Base-by-base conservation (phyloP, 2,797 vertebrate species). In the Momotus momota region DNA sequence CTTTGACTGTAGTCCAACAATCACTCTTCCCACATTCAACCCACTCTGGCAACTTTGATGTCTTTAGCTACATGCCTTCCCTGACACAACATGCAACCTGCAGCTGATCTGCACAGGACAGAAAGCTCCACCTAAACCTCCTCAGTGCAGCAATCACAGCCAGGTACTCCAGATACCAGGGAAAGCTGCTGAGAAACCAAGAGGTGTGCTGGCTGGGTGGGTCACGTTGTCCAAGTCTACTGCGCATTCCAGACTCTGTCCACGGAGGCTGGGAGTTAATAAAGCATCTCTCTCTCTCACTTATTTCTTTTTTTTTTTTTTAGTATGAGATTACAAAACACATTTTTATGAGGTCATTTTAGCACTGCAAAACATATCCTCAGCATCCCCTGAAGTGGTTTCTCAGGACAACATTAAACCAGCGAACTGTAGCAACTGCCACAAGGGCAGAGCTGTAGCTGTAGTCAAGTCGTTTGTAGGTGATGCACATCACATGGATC, bases 351-450 rank as follows among this genome's bases (percentile, higher is more conserved):
- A 95, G 86, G 86, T 90, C 69, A 95, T 54, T 35, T 49, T 48
- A 86, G 92, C 94, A 95, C 83, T 26, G 74, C 92, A 96, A 86
- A 95, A 52, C 69, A 12, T 12, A 78, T 55, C 86, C 77, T n/a
- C 83, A 91, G 46, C 89, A 90, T 79, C 62, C 93, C 90, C 43
- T 46, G 67, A 51, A 94, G 93, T 64, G 93, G 78, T 85, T 60
- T 86, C 86, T 79, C 41, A 57, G 81, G 86, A 97, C 81, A 96
- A 86, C 81, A 97, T 88, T 85, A 97, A 97, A 94, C 26, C 93
- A 95, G 57, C 80, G 71, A 96, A 96, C 91, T 94, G 96, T 65
- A 72, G 94, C 77, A 88, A 58, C 27, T 74, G 75, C 74, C 86
- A 92, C 83, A 86, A 93, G 62, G 86, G 69, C 91, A 96, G 95